Base-by-base conservation (phyloP, 2,797 vertebrate species). In the Trematomus bernacchii region DNA sequence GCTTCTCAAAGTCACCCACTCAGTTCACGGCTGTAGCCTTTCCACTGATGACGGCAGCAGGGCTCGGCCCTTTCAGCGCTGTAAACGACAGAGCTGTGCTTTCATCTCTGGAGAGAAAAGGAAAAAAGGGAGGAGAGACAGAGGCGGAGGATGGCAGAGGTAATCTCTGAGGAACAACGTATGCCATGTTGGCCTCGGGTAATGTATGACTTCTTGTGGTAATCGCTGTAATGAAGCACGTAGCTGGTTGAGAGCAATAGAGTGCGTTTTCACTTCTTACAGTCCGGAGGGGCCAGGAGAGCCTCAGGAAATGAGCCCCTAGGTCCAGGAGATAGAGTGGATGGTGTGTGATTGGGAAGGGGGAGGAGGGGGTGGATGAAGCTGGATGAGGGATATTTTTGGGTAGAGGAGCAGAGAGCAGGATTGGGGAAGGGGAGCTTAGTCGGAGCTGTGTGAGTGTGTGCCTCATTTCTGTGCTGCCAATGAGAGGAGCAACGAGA, bases 171-270 rank as follows among this genome's bases (percentile, higher is more conserved):
- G 81, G 82, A 79, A 33, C 46, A 54, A n/a, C 12, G 10, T 10
- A 3, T 46, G 69, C 76, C 82, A 74, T 43, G 65, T 53, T 69
- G 80, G 53, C 62, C 74, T 1, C 18, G 40, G 73, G 79, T 91
- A 85, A 90, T 82, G 23, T 73, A 89, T 66, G 84, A 82, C 83
- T 85, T 76, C 72, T 42, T 14, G 63, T 18, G 42, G 78, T 85
- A 79, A 89, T 84, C n/a, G 37, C 70, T 70, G 3, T 89, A 83
- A 90, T 87, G 87, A 88, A 81, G 85, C 72, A 40, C 40, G 51
- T 61, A 66, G 71, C 33, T 60, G 77, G 69, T 71, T 27, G 30
- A 70, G 58, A 61, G 46, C 33, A 64, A 53, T 37, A 48, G 55
- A 3, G 1, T 50, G 47, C 10, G 21, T 55, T 33, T 48, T 66